Conservation (phyloP, 2,888 invertebrate species). For the Mongoloraphidia duomilia region DNA sequence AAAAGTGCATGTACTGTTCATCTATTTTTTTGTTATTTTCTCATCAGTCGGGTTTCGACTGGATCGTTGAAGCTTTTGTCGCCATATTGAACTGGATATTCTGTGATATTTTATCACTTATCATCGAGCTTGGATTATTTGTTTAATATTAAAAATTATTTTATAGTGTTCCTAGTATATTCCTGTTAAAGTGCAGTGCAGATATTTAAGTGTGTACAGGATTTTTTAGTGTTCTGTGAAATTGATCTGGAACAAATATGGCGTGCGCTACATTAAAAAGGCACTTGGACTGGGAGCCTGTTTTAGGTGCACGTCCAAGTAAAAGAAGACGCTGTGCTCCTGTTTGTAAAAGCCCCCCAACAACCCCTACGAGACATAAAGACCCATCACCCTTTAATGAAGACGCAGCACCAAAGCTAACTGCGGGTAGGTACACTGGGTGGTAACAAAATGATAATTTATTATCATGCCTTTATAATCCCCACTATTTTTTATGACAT, state of each 20-base stretch:
- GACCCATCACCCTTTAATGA: conserved; percentile 67
- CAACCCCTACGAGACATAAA: conserved; percentile 22
- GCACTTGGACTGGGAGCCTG: conserved; percentile 87
- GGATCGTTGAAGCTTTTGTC: too few species aligned
- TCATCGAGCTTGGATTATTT: too few species aligned
- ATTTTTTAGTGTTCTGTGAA: background rate
- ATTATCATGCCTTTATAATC: conserved; percentile 6
- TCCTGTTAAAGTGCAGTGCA: too few species aligned
- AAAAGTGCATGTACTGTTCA: too few species aligned
- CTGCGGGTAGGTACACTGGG: conserved; percentile 56
- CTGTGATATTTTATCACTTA: too few species aligned
- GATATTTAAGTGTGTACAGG: too few species aligned
- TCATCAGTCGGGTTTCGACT: too few species aligned
- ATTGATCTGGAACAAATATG: conserved; percentile 47
- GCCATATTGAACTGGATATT: too few species aligned
- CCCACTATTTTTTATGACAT: conserved; percentile 8
- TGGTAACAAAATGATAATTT: conserved; percentile 11
- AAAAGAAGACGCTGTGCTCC: conserved; percentile 87
- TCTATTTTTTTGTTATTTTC: too few species aligned
- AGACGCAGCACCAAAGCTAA: conserved; percentile 66
- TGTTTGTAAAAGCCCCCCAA: conserved; percentile 54
- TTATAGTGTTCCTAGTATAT: too few species aligned
- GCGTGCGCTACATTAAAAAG: conserved; percentile 97
- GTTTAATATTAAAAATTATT: too few species aligned
- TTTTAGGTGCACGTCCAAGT: conserved; percentile 70